These are phyloP conservation scores for Lamellibrachia satsuma DNA, from an alignment of 2,888 invertebrate genomes.

Conservation along the genomic window DNA sequence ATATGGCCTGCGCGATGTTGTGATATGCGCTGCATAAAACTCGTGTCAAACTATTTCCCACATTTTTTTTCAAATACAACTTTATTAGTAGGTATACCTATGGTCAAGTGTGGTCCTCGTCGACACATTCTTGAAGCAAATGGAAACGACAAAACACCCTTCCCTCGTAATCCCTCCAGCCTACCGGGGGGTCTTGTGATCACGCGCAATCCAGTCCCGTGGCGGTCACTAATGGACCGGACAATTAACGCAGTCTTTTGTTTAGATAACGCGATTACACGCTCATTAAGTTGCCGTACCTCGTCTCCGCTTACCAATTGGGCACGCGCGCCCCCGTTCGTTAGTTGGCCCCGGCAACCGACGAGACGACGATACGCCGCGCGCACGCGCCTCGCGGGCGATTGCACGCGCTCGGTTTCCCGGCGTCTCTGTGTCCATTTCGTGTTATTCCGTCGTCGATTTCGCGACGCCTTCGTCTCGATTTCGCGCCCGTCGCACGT, in stretches of 20 bases:
- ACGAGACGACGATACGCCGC: neutral
- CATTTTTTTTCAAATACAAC: too few species aligned
- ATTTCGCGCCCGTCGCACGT: neutral
- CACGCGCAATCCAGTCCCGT: constrained; percentile 6
- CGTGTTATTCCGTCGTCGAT: constrained; percentile 3
- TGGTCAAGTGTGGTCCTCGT: too few species aligned
- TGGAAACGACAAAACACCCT: neutral
- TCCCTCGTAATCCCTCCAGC: neutral
- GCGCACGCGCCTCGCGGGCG: constrained; percentile 17
- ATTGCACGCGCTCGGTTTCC: constrained; percentile 5
- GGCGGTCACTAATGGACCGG: constrained; percentile 17
- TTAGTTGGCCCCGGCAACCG: neutral
- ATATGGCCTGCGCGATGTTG: too few species aligned
- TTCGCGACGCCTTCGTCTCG: neutral
- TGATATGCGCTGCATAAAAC: too few species aligned
- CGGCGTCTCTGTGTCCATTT: constrained; percentile 9
- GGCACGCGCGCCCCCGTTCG: neutral
- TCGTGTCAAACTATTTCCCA: too few species aligned
- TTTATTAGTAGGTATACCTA: too few species aligned
- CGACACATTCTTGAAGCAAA: too few species aligned
- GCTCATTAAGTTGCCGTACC: neutral
- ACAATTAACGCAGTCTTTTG: constrained; percentile 4
- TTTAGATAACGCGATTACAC: constrained; percentile 17
- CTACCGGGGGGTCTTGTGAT: neutral
- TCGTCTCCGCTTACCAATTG: constrained; percentile 5